A percentile compares a stretch with the other conserved stretches of the same genome.
phyloP scores from a whole-genome alignment of 2,113 vertebrate species.

The Probosciger aterrimus region DNA sequence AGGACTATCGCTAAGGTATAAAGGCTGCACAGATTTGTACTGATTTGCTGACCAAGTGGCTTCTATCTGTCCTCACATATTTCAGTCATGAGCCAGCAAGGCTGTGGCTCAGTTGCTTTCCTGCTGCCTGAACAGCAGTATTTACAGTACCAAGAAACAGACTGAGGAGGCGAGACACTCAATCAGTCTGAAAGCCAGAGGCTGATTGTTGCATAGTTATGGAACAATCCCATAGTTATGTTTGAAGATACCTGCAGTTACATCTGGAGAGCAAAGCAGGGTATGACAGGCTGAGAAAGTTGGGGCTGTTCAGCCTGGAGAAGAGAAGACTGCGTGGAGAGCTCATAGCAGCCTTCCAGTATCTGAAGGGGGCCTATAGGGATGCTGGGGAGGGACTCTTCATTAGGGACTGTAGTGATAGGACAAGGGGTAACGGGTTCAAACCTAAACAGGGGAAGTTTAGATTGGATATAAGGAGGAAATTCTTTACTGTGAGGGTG shows the following conservation, averaged over 20 bases:
- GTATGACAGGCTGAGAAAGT: no score
- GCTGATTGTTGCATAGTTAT: background rate
- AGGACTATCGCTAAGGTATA: background rate
- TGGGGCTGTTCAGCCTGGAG: no score
- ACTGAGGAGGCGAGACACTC: background rate
- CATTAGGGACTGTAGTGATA: no score
- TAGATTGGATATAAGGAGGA: no score
- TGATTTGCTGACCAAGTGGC: conserved; percentile 22
- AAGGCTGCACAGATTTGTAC: background rate
- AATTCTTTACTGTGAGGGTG: no score
- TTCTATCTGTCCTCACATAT: background rate
- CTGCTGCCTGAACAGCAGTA: background rate
- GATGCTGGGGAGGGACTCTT: no score
- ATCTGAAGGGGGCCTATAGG: no score
- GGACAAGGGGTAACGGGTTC: no score
- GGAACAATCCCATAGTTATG: background rate
- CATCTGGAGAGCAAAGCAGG: conserved; percentile 13
- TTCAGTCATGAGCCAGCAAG: background rate
- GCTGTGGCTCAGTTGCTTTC: background rate
- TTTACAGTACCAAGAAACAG: background rate
- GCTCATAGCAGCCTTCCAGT: no score
- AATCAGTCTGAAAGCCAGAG: background rate
- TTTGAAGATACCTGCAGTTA: conserved; percentile 12
- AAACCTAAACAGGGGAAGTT: no score
- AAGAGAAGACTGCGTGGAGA: no score